Conservation (phyloP, 2,888 invertebrate species). For the Watsonalla binaria region DNA sequence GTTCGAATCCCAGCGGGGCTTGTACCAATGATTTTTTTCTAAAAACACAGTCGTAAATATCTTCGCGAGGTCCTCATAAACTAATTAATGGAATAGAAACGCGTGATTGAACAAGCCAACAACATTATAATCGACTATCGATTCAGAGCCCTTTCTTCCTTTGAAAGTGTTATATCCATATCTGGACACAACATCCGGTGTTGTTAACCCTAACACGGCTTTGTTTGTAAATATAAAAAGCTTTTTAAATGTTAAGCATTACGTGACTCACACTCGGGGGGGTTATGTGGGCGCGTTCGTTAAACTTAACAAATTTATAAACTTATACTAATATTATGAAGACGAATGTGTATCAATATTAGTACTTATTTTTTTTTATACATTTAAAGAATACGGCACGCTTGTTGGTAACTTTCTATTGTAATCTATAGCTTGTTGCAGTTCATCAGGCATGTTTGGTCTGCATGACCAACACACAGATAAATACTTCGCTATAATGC, state of each 20-base stretch:
- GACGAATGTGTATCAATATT: not conserved
- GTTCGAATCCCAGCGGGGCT: too few species aligned
- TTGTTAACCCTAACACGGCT: slow-evolving; percentile 52
- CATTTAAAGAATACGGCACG: too few species aligned
- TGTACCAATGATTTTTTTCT: too few species aligned
- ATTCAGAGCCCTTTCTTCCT: slow-evolving; percentile 47
- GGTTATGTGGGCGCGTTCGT: slow-evolving; percentile 9
- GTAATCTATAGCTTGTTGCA: too few species aligned
- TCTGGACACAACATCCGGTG: slow-evolving; percentile 59
- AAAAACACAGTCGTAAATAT: too few species aligned
- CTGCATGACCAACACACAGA: too few species aligned
- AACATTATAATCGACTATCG: slow-evolving; percentile 21
- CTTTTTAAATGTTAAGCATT: slow-evolving; percentile 55
- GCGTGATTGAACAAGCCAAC: slow-evolving; percentile 1
- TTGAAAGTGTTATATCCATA: slow-evolving; percentile 41
- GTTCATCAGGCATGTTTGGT: too few species aligned
- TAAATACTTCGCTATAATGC: too few species aligned
- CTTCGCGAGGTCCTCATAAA: not conserved
- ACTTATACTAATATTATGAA: not conserved
- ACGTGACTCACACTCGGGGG: slow-evolving; percentile 43
- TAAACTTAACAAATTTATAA: slow-evolving; percentile 14
- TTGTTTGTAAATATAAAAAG: slow-evolving; percentile 68
- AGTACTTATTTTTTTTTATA: too few species aligned
- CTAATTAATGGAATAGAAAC: slow-evolving; percentile 2
- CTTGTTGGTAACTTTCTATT: too few species aligned